Evolutionary conservation across 2,888 invertebrate species (phyloP).

Genomic region (Eucera pruinosa): DNA sequence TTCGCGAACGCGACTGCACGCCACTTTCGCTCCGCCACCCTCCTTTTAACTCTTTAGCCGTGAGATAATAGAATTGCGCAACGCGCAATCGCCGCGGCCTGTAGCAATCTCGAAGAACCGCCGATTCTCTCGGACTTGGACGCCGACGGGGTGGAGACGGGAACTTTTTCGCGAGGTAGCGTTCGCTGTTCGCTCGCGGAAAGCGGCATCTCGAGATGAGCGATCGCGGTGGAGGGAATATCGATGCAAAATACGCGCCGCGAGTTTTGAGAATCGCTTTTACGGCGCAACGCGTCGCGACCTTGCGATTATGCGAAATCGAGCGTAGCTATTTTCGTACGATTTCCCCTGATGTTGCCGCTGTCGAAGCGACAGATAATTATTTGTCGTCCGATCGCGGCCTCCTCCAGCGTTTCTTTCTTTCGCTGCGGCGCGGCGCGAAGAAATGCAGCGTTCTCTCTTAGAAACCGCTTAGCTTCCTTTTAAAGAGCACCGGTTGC

Average conservation of each 20-base stretch:
- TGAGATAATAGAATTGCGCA: conserved; percentile 20
- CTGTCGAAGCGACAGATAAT: conserved; percentile 40
- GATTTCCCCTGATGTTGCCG: conserved; percentile 24
- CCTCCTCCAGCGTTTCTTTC: too few species aligned
- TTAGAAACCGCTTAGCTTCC: too few species aligned
- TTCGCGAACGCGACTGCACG: too few species aligned
- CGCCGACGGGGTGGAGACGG: too few species aligned
- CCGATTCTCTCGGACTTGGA: too few species aligned
- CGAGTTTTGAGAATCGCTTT: background rate
- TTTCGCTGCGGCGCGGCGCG: too few species aligned
- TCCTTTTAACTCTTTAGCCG: background rate
- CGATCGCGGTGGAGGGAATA: background rate
- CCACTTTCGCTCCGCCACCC: background rate
- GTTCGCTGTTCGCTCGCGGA: too few species aligned
- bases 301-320: conserved; percentile 65
- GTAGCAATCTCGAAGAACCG: too few species aligned
- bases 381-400: too few species aligned
- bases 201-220: background rate
- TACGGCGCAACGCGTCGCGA: conserved; percentile 35
- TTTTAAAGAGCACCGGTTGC: too few species aligned
- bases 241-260: background rate
- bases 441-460: too few species aligned
- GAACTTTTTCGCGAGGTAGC: too few species aligned
- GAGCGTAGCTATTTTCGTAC: conserved; percentile 58
- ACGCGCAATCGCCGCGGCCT: background rate